Conservation (phyloP, 2,888 invertebrate species). For the Rosalia funebris region DNA sequence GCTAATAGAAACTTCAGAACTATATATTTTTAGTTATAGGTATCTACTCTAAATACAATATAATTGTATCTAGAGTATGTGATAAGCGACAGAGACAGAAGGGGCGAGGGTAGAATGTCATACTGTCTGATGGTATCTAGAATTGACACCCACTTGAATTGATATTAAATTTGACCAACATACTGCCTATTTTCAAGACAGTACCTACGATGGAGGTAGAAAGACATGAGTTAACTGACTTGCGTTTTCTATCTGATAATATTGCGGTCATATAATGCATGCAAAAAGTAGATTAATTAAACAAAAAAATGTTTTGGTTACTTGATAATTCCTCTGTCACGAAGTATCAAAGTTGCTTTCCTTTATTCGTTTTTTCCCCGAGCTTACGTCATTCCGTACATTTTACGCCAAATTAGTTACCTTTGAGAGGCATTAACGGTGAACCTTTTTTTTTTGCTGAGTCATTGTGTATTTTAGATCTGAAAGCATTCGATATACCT, state of each 20-base stretch:
- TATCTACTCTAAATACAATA: too few species aligned
- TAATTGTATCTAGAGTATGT: too few species aligned
- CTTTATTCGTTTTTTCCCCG: neutral
- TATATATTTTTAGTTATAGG: too few species aligned
- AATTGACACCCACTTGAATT: too few species aligned
- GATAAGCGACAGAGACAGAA: too few species aligned
- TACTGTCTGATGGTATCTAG: too few species aligned
- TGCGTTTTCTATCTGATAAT: neutral
- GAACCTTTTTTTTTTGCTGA: slow-evolving; percentile 17
- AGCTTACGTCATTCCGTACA: neutral
- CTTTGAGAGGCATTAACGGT: slow-evolving; percentile 14
- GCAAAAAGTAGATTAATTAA: neutral
- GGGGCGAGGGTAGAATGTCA: too few species aligned
- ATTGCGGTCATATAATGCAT: neutral
- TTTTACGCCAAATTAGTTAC: slow-evolving; percentile 15
- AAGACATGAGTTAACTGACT: neutral
- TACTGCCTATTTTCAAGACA: too few species aligned
- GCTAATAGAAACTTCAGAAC: too few species aligned
- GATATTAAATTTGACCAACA: too few species aligned
- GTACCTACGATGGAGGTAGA: too few species aligned
- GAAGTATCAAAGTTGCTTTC: slow-evolving; percentile 10
- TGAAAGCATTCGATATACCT: slow-evolving; percentile 13
- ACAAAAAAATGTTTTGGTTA: neutral
- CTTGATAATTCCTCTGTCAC: slow-evolving; percentile 7
- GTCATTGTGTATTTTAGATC: slow-evolving; percentile 9